Evolutionary conservation across 1,140 invertebrate species (phyloP), one percentile per base, ranked within the genome.

Genomic region (Papilio polyxenes): DNA sequence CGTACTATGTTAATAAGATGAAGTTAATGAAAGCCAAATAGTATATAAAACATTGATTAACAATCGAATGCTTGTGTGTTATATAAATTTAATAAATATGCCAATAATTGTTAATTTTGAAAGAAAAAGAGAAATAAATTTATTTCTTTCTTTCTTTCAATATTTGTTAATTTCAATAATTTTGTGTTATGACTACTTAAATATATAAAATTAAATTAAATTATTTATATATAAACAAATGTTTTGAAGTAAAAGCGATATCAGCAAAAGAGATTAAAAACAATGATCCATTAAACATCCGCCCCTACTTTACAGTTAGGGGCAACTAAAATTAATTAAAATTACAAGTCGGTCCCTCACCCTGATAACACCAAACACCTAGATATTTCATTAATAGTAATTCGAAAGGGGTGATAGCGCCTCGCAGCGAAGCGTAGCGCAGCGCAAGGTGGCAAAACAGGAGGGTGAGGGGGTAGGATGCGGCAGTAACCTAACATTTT

Each of bases 311-410:
- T 69, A 13, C 31, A 81, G 78, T 77, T 72, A 77, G 49, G 11
- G 75, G 49, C 15, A 53, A 76, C 75, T 76, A 53, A 51, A 76
- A 76, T 76, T 76, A 49, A 76, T 76, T 76, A 76, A 76, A 76
- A 76, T 76, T 3, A 53, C 48, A 53, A 51, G 15, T 49, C 48
- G 48, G 3, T 48, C 20, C 75, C 17, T 8, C 44, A 48, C 75
- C n/a, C 48, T 23, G 75, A 76, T 76, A 76, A 76, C 44, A 76
- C 48, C 37, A 23, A 76, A 76, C 13, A 76, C 20, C 9, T 15
- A 23, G 1, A 76, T 48, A 76, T 76, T 76, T 51, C 44, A 76
- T 15, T 51, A 23, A 76, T 31, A 76, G 48, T n/a, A 53, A 76
- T 53, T 53, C 48, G 11, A 76, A 20, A 51, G 49, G 75, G 75